Base-by-base conservation (phyloP, 1,140 invertebrate genomes). In the Manduca sexta region DNA sequence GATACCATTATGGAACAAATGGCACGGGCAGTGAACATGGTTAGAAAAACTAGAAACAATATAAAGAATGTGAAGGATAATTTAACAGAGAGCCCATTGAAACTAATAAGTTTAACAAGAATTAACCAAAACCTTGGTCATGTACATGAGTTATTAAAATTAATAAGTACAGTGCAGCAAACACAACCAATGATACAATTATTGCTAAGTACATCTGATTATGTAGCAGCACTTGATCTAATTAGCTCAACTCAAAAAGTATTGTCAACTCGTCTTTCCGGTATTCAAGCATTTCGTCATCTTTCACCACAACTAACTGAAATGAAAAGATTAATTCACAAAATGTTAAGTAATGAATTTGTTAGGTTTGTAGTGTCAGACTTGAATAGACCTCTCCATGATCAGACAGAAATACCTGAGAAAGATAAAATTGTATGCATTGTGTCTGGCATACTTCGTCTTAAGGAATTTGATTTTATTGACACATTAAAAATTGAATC, bases 181-280 rank as follows among this genome's bases (percentile, higher is more conserved):
- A 99, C 98, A 38, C 98, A 99, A 82, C 95, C 96, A 2, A 99
- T 96, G 72, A 95, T 99, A 67, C 97, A 99, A 76, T 88, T 97
- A 34, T 87, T 99, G 8, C 87, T 99, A 12, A 97, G 97, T 45
- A 97, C 95, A 5, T 96, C 95, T 55, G 98, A 99, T 85, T 99
- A 98, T 89, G 97, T 98, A 26, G 97, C 96, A 18, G 98, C 98
- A 1, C 87, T 99, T 33, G 98, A 99, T 87, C 90, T 99, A 37
- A 99, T 99, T 58, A 91, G 94, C 47, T 97, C 96, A 1, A 98
- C 98, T 1, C 97, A 99, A 88, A 97, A 98, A 86, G 94, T 99
- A 51, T 87, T 99, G 10, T 88, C 90, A 3, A 92, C 94, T 60
- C 96, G 98, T 78, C 86, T 99, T 38, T 92, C 93, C 49, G 97